These are phyloP conservation scores for Dione juno DNA, from an alignment of 2,888 invertebrate genomes.

Conservation along the genomic window DNA sequence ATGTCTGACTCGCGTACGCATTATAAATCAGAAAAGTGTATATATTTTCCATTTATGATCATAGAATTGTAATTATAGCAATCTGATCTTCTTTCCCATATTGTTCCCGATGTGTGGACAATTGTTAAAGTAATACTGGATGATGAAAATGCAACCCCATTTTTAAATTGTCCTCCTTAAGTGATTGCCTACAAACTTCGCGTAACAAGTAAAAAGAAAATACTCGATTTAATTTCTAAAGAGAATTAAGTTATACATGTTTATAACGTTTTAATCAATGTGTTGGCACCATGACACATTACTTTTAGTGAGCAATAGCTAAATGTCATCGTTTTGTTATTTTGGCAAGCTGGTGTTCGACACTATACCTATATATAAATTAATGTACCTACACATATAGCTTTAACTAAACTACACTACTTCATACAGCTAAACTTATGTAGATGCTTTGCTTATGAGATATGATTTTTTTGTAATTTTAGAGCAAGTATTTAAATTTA, in stretches of 20 bases:
- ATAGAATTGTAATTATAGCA: conserved; percentile 1
- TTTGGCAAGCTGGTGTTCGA: conserved; percentile 25
- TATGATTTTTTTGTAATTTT: no score
- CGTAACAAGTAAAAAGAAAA: no score
- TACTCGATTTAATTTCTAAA: not conserved
- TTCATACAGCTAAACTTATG: not conserved
- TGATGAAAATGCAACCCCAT: no score
- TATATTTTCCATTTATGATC: not conserved
- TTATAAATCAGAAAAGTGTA: not conserved
- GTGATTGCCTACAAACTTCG: no score
- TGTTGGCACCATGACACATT: not conserved
- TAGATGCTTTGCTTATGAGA: no score
- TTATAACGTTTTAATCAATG: conserved; percentile 10
- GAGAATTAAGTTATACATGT: not conserved
- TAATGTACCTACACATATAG: conserved; percentile 71
- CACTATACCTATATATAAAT: conserved; percentile 49
- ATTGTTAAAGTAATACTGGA: no score
- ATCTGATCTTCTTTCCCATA: not conserved
- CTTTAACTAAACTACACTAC: conserved; percentile 61
- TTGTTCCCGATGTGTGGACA: no score
- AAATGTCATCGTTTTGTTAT: conserved; percentile 24
- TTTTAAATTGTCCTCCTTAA: no score
- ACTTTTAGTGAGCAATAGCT: conserved; percentile 11
- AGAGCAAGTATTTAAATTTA: no score
- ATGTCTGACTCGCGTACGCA: conserved; percentile 36